These are phyloP conservation scores for Prolemur simus DNA, from an alignment of 2,113 vertebrate genomes.

Conservation along the genomic window DNA sequence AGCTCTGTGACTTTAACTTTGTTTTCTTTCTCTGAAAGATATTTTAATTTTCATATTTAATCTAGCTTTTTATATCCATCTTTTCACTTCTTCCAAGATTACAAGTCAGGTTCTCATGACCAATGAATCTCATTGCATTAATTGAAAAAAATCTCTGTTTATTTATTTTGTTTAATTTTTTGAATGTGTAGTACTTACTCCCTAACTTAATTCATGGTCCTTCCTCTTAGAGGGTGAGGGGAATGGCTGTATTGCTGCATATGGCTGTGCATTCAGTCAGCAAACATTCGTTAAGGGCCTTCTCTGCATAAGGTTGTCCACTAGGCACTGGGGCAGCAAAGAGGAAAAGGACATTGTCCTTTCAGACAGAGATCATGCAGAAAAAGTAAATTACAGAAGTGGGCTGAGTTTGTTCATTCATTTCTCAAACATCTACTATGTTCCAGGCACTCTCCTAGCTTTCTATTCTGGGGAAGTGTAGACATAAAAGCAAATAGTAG, in stretches of 20 bases:
- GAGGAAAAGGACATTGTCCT: background rate
- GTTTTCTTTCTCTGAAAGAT: background rate
- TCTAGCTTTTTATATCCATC: background rate
- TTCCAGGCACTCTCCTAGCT: background rate
- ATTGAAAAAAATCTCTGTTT: background rate
- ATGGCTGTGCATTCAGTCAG: background rate
- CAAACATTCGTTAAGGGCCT: background rate
- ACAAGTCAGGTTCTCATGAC: background rate
- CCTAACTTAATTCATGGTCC: background rate
- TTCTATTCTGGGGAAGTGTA: background rate
- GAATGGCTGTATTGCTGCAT: fast-evolving
- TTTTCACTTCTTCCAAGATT: background rate
- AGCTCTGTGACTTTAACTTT: background rate
- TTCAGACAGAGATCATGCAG: background rate
- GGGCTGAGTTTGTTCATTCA: background rate
- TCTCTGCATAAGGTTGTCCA: background rate
- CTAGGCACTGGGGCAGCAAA: background rate
- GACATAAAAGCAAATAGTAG: background rate
- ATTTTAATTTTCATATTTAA: constrained; percentile 17
- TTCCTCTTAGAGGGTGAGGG: background rate
- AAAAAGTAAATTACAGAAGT: background rate
- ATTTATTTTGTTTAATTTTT: background rate
- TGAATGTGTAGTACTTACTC: background rate
- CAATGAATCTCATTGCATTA: background rate
- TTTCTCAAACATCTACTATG: background rate